Base-by-base conservation (phyloP, 1,140 invertebrate genomes). In the Heliconius hermathena region DNA sequence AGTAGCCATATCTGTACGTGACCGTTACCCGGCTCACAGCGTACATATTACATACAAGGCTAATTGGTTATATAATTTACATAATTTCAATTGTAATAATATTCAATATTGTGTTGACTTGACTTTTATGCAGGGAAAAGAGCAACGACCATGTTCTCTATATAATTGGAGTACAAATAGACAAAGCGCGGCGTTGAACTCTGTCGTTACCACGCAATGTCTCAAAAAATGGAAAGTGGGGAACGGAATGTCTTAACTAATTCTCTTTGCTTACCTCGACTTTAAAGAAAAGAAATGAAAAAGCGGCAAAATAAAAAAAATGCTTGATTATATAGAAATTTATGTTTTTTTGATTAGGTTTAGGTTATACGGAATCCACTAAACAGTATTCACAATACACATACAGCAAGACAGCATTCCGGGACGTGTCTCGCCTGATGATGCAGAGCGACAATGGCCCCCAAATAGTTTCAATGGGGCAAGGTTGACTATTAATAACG, bases 401-500 rank as follows among this genome's bases (percentile, higher is more conserved):
- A 6, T 71, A 74, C 46, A 20, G 9, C 2, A 0, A n/a, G 72
- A 4, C 11, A 36, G 26, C 74, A 72, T 57, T 73, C 66, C 60
- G 16, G 36, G 41, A 71, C 70, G 76, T 46, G 26, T 41, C 57
- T 29, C 20, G 38, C 33, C 9, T 26, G 22, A 36, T 36, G 74
- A 33, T 66, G 66, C 74, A 22, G 49, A 22, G 38, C 74, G 52
- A 26, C 26, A 46, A 46, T 66, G 77, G 73, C 80, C 80, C 74
- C 80, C 73, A 78, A 81, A 71, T 74, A 76, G 73, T 60, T 8
- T 26, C 57, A 81, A 74, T 76, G 66, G 76, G 77, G 52, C 80
- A 81, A 81, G 80, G 80, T 60, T 77, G 49, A 33, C 41, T 66
- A 77, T 81, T 77, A 49, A 71, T 77, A 74, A 38, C 71, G 33